Evolutionary conservation across 1,140 invertebrate genomes (phyloP).

Genomic region (Tribolium castaneum): DNA sequence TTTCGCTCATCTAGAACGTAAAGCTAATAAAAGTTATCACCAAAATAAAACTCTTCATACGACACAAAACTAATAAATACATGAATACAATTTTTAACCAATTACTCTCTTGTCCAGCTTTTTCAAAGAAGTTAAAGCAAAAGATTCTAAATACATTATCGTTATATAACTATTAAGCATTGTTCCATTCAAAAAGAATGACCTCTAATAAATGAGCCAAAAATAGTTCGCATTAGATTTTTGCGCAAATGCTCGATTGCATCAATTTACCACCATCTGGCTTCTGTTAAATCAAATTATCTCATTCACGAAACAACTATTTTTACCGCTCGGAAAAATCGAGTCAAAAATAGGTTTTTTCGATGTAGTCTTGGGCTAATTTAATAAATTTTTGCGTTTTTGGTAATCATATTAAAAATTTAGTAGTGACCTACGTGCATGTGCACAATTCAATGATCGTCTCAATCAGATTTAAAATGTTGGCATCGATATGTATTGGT

Average conservation of each 20-base stretch:
- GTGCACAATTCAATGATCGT: not conserved
- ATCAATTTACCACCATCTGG: not conserved
- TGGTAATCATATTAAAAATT: slow-evolving; percentile 14
- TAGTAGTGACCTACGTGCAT: not conserved
- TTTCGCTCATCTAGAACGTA: too few species aligned
- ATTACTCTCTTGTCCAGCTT: too few species aligned
- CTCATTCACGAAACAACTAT: not conserved
- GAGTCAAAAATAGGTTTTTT: not conserved
- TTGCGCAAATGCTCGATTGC: not conserved
- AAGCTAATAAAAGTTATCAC: too few species aligned
- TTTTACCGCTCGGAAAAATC: not conserved
- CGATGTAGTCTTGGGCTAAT: too few species aligned
- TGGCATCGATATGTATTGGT: slow-evolving; percentile 48
- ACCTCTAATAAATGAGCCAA: too few species aligned
- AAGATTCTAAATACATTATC: too few species aligned
- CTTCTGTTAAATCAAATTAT: not conserved
- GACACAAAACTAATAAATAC: too few species aligned
- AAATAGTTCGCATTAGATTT: not conserved
- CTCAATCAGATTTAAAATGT: slow-evolving; percentile 43
- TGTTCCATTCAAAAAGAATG: too few species aligned
- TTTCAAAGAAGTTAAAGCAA: too few species aligned
- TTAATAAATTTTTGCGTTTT: not conserved
- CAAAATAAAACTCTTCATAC: too few species aligned
- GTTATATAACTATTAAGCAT: too few species aligned
- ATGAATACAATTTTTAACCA: too few species aligned